phyloP scores from a whole-genome alignment of 2,113 vertebrate species.

The Eulacestoma nigropectus region DNA sequence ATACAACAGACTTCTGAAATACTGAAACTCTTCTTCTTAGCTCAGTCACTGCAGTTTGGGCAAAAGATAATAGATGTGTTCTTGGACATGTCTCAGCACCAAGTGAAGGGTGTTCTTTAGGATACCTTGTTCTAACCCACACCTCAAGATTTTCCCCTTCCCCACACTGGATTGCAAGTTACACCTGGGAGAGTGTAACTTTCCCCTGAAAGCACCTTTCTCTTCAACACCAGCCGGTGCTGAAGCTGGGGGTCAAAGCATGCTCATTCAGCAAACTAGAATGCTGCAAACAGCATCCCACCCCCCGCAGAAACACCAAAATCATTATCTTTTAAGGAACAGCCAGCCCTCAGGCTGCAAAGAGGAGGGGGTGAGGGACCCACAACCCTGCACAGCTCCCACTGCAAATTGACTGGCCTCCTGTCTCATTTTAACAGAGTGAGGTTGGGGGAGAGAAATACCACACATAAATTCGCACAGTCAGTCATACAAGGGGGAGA shows the following conservation, averaged over 20 bases:
- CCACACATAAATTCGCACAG: constrained; percentile 74
- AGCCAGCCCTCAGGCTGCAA: constrained; percentile 2
- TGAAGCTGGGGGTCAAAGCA: neutral
- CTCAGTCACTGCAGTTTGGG: neutral
- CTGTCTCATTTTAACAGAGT: neutral
- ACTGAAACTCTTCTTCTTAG: neutral
- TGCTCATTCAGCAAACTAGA: neutral
- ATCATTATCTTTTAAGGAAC: neutral
- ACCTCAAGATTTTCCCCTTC: neutral
- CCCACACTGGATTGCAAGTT: neutral
- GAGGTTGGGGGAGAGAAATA: constrained; percentile 51
- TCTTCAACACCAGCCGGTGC: neutral
- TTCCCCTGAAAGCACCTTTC: neutral
- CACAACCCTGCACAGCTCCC: neutral
- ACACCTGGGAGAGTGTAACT: neutral
- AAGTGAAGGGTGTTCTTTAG: neutral
- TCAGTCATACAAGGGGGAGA: constrained; percentile 46
- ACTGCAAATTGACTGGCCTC: constrained; percentile 37
- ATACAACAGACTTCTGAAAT: neutral
- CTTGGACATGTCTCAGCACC: neutral
- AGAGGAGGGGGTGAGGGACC: neutral
- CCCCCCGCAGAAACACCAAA: neutral
- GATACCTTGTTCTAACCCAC: neutral
- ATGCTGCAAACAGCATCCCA: neutral
- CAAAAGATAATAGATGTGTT: neutral